Base-by-base conservation (phyloP, 1,140 invertebrate genomes). In the Orchestia grillus region DNA sequence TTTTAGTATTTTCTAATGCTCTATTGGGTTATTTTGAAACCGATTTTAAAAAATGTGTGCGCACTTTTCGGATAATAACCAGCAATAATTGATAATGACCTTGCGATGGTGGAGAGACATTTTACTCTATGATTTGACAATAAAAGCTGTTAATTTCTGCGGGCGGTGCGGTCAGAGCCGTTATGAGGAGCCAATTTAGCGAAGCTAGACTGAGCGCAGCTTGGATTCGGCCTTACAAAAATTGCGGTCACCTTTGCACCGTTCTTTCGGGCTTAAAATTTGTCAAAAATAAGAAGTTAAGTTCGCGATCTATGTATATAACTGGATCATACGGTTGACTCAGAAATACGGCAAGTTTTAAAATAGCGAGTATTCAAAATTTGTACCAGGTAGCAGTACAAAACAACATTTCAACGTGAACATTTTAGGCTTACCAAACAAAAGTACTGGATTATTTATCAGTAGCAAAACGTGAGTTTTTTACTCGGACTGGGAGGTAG, bases 161-260 rank as follows among this genome's bases (percentile, higher is more conserved):
- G 92, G 92, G 15, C 92, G 47, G 8, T 94, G 92, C 44, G 92
- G 92, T 94, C 92, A 94, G 0, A 16, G 8, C 92, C 92, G 92
- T 94, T 94, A 94, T 94, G 92, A 94, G 44, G 44, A n/a, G 92
- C 11, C 43, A 47, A 94, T 94, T 94, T 94, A n/a, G 92, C 44
- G n/a, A 6, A 94, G 92, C 92, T 45, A 28, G 0, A 47, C 41
- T 23, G 15, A 40, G 36, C 41, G 6, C 41, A 94, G 41, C 44
- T 45, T 0, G 47, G 23, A 94, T 44, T 15, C 19, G 88, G 44
- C 11, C 40, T 47, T n/a, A n/a, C n/a, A 94, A 45, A 94, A 92
- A 94, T 16, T 94, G 92, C 36, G 92, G 92, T 94, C 44, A 90
- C 88, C 62, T 77, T 90, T 11, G 15, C 42, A 42, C 88, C 11